Evolutionary conservation across 2,888 invertebrate genomes (phyloP).

Genomic region (Hyles lineata): DNA sequence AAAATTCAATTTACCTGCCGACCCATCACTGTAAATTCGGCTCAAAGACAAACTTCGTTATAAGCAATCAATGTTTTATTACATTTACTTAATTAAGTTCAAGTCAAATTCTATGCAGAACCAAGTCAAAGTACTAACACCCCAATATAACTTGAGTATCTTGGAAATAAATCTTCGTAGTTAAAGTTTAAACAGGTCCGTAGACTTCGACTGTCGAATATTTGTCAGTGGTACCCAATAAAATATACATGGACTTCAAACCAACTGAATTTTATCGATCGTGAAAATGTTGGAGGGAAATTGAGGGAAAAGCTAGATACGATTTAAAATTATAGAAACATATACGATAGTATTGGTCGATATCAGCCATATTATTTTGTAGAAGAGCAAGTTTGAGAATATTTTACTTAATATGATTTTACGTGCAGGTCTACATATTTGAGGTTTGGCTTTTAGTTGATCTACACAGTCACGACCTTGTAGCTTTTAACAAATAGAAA

Average conservation of each 20-base stretch:
- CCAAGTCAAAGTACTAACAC: neutral
- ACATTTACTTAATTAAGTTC: constrained; percentile 12
- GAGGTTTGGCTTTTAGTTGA: too few species aligned
- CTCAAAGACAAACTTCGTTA: too few species aligned
- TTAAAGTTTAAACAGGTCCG: constrained; percentile 18
- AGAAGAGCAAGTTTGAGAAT: too few species aligned
- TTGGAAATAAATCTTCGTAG: constrained; percentile 13
- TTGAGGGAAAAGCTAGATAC: neutral
- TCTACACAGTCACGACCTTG: too few species aligned
- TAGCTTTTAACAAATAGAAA: too few species aligned
- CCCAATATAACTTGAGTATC: constrained; percentile 11
- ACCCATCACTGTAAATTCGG: too few species aligned
- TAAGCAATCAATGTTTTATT: too few species aligned
- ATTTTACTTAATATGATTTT: too few species aligned
- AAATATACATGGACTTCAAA: constrained; percentile 12
- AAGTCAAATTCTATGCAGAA: constrained; percentile 5
- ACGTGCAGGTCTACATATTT: too few species aligned
- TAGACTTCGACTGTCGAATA: constrained; percentile 6
- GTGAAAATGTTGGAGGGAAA: neutral
- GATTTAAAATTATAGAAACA: neutral
- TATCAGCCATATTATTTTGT: too few species aligned
- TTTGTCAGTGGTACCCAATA: constrained; percentile 17
- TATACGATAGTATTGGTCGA: too few species aligned
- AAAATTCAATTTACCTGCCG: too few species aligned
- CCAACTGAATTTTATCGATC: neutral